Conservation (phyloP, 2,113 vertebrate genomes). For the Campylomormyrus tamandua region DNA sequence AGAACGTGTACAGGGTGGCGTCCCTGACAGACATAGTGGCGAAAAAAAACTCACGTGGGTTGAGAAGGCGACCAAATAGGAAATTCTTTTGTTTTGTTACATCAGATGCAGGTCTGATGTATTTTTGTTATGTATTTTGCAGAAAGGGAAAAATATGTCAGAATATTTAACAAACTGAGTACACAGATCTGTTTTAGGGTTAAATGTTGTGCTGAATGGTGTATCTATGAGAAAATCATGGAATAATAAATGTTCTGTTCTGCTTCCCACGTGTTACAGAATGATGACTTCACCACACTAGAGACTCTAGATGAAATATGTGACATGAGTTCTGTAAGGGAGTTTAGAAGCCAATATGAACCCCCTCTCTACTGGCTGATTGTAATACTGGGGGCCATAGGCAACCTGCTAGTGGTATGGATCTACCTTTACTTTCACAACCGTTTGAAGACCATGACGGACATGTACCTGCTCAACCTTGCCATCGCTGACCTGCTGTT, state of each 20-base stretch:
- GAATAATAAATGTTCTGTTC: background rate
- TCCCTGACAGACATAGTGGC: background rate
- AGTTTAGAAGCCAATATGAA: conserved; percentile 58
- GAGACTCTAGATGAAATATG: conserved; percentile 43
- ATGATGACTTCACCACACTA: conserved; percentile 18
- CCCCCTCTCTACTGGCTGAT: conserved; percentile 69
- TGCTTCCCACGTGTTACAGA: background rate
- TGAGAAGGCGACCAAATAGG: background rate
- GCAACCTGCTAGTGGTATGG: conserved; percentile 71
- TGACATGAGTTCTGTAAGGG: conserved; percentile 46
- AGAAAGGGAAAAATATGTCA: background rate
- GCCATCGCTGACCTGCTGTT: conserved; percentile 78
- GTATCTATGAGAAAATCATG: background rate
- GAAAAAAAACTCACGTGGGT: background rate
- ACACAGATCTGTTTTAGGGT: background rate
- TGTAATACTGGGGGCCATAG: conserved; percentile 58
- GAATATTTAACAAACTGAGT: background rate
- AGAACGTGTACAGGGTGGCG: background rate
- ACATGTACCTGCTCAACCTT: conserved; percentile 74
- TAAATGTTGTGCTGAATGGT: background rate
- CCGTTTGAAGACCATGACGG: conserved; percentile 71
- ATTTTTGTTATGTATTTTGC: background rate
- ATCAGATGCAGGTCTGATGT: background rate
- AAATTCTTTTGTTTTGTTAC: background rate
- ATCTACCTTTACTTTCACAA: conserved; percentile 65